A percentile compares a stretch with the other conserved stretches of the same genome.
phyloP scores from a whole-genome alignment of 1,140 invertebrate species.

The Agraylea sexmaculata region DNA sequence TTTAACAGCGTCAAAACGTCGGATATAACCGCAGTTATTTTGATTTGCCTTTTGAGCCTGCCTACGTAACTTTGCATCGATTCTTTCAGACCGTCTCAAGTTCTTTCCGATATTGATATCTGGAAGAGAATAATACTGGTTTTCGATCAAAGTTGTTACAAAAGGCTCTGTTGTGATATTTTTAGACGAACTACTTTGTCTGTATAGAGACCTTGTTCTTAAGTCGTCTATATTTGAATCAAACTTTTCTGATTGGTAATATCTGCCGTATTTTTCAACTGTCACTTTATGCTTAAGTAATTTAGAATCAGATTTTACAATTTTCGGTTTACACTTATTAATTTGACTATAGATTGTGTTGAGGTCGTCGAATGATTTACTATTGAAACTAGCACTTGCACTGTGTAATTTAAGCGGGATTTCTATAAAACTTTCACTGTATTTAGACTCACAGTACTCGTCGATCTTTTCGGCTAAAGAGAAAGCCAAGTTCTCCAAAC shows the following conservation, averaged over 20 bases:
- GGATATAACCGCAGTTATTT: too few species aligned
- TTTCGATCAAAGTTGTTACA: conserved; percentile 43
- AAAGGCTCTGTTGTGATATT: conserved; percentile 41
- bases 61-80: conserved; percentile 49
- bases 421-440: conserved; percentile 27
- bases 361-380: conserved; percentile 20
- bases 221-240: conserved; percentile 11
- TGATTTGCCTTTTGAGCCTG: conserved; percentile 35
- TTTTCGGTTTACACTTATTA: conserved; percentile 15
- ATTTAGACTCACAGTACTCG: conserved; percentile 39
- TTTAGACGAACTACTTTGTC: conserved; percentile 30
- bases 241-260: conserved; percentile 7
- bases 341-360: conserved; percentile 19
- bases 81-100: conserved; percentile 50
- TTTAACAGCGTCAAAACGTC: too few species aligned
- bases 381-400: conserved; percentile 15
- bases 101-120: conserved; percentile 53
- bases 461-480: conserved; percentile 41
- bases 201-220: conserved; percentile 18
- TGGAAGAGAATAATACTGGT: conserved; percentile 54
- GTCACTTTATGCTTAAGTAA: conserved; percentile 13
- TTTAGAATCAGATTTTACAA: conserved; percentile 12
- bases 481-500: conserved; percentile 37
- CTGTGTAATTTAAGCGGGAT: conserved; percentile 30
- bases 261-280: conserved; percentile 16